Percentiles rank a stretch among this genome's conserved stretches.
Evolutionary conservation across 1,140 invertebrate species (phyloP).

Genomic region (Carcinoscorpius rotundicauda): DNA sequence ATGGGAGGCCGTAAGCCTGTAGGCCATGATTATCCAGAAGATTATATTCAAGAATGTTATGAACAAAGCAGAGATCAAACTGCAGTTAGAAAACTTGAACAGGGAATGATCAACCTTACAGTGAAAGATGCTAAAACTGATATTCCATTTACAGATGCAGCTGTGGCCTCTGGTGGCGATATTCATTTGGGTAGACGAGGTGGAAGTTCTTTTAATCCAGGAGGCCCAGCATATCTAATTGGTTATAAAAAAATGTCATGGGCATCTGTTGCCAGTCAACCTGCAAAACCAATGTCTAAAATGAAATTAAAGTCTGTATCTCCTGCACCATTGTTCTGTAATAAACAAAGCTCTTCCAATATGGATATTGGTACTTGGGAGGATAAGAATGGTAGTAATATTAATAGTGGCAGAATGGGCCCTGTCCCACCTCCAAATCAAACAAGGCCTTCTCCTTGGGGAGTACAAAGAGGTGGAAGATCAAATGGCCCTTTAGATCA

Average conservation of each 20-base stretch:
- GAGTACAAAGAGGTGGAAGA: not conserved
- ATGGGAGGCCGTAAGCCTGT: not conserved
- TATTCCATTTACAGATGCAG: not conserved
- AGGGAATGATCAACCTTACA: not conserved
- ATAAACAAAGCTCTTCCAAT: not conserved
- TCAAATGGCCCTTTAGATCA: not conserved
- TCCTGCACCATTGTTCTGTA: conserved; percentile 28
- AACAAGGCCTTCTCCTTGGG: conserved; percentile 3
- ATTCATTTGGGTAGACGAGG: not conserved
- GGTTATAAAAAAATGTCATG: conserved; percentile 80
- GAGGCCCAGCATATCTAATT: not conserved
- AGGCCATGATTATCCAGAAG: not conserved
- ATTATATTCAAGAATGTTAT: not conserved
- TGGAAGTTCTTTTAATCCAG: not conserved
- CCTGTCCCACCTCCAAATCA: conserved; percentile 3
- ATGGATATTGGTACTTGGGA: conserved; percentile 7
- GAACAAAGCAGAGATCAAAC: not conserved
- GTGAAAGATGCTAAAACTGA: not conserved
- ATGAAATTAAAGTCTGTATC: conserved; percentile 59
- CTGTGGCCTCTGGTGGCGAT: not conserved
- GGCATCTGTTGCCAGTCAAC: conserved; percentile 93
- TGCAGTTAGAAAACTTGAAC: not conserved
- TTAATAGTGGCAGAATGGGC: conserved; percentile 5
- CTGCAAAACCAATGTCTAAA: conserved; percentile 68
- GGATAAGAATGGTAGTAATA: not conserved